Conservation (phyloP, 2,113 vertebrate genomes). For the Bostrychus sinensis region DNA sequence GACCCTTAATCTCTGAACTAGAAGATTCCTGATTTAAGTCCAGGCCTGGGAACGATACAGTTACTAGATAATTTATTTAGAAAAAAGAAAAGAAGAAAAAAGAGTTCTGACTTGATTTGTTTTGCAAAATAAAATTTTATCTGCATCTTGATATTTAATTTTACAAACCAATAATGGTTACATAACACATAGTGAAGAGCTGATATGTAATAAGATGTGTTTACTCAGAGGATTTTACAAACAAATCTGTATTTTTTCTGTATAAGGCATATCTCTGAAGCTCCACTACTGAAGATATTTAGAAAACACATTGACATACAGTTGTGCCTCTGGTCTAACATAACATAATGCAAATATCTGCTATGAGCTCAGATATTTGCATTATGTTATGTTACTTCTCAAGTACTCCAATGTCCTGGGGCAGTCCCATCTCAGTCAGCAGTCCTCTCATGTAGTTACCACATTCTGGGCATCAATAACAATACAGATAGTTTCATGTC, state of each 20-base stretch:
- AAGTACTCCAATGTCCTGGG: slow-evolving; percentile 8
- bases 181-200: no score
- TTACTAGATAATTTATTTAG: not conserved
- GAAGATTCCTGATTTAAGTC: not conserved
- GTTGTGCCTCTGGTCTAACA: not conserved
- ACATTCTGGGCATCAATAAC: slow-evolving; percentile 11
- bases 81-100: not conserved
- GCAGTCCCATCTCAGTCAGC: slow-evolving; percentile 21
- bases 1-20: no score
- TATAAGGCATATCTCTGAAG: not conserved
- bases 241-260: not conserved
- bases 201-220: no score
- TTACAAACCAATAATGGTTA: no score
- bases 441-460: slow-evolving; percentile 20
- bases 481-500: slow-evolving; percentile 11
- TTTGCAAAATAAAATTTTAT: not conserved
- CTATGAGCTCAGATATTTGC: no score
- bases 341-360: slow-evolving; percentile 10
- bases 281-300: not conserved
- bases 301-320: not conserved
- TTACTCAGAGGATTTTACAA: not conserved
- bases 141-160: no score
- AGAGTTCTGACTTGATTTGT: not conserved
- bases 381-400: no score
- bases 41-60: not conserved